These are phyloP conservation scores for Manis crassicaudata DNA, from an alignment of 2,797 vertebrate species.

Conservation along the genomic window DNA sequence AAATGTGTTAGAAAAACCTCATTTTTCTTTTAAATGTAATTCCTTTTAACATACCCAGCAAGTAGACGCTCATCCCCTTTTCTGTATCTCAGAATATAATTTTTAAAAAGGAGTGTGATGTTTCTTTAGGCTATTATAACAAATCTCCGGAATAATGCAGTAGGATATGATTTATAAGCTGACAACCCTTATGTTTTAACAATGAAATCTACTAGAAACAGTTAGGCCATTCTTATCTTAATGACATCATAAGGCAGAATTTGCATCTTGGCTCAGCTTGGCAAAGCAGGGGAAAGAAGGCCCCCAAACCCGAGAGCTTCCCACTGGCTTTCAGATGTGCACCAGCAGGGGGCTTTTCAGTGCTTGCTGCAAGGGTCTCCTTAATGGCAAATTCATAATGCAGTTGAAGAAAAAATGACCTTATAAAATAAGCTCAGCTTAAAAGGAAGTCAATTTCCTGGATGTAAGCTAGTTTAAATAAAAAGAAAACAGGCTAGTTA, in stretches of 20 bases:
- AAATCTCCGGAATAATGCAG: constrained; percentile 47
- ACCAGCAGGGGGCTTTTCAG: constrained; percentile 72
- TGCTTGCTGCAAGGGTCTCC: background rate
- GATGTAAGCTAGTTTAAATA: background rate
- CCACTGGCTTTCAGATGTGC: background rate
- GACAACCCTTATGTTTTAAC: constrained; percentile 26
- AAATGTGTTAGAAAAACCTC: constrained; percentile 36
- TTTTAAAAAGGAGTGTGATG: constrained; percentile 53
- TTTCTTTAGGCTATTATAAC: constrained; percentile 40
- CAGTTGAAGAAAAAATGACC: background rate
- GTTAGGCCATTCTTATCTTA: constrained; percentile 54
- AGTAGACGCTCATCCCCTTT: background rate
- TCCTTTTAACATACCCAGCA: background rate
- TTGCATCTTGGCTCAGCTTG: background rate
- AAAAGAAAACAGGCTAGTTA: constrained; percentile 12
- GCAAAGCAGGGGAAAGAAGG: background rate
- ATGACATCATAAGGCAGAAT: constrained; percentile 38
- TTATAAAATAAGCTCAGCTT: background rate
- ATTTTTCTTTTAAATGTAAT: constrained; percentile 56
- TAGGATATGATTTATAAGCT: constrained; percentile 56
- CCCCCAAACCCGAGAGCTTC: background rate
- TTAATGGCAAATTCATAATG: background rate
- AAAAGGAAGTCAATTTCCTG: constrained; percentile 24
- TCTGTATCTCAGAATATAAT: constrained; percentile 19
- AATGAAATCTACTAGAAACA: constrained; percentile 63